Evolutionary conservation across 2,113 vertebrate genomes (phyloP), one percentile per base, ranked within the genome.

Genomic region (Agapornis roseicollis): DNA sequence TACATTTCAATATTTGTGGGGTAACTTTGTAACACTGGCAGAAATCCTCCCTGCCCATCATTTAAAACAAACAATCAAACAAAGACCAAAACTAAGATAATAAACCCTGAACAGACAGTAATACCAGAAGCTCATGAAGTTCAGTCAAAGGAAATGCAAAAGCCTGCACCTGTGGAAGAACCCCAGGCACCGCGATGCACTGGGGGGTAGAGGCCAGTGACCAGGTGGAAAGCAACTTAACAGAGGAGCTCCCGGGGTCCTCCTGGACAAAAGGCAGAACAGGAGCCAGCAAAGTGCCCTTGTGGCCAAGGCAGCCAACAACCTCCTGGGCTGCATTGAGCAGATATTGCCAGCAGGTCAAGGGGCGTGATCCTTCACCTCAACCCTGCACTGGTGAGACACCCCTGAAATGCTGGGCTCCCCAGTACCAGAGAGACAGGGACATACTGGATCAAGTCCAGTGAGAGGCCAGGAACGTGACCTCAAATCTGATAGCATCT

Each of bases 191-290:
- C 27, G 35, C 55, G 16, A 22, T 39, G 44, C 14, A 18, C 10
- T 53, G 28, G 10, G 3, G 2, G 9, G 13, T 8, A 6, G 6
- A 13, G 2, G 1, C 25, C 3, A 22, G 24, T 0, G 0, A 13
- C 19, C 7, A 7, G 39, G 28, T 49, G 44, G 42, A 39, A 87
- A 49, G 35, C 35, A 41, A 13, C 13, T 80, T 61, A 50, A 17
- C 46, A 76, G 39, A 46, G 69, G 60, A 91, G 63, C 19, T 46
- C 29, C 17, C 25, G 25, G 28, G 31, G 44, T 71, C 33, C 56
- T 80, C 61, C 19, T 53, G n/a, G 17, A 35, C 35, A 61, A 46
- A 66, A 81, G 56, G 33, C 24, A 18, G 6, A 46, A 17, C 23
- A 3, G 23, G 24, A 90, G 29, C 37, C 47, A 58, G 13, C 29